phyloP scores from a whole-genome alignment of 1,140 invertebrate species.

The Coboldia fuscipes region DNA sequence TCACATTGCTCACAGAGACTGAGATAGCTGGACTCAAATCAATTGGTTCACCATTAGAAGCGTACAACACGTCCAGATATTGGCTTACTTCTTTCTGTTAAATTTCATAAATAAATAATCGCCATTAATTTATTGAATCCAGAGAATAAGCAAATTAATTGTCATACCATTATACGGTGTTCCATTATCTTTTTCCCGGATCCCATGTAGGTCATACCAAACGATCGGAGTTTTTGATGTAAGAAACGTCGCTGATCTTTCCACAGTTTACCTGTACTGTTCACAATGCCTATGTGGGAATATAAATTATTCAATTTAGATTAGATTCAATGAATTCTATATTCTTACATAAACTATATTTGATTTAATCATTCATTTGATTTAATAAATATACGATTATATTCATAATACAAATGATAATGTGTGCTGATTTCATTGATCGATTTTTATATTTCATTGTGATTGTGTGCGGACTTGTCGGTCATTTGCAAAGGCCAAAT shows the following conservation, averaged over 20 bases:
- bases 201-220: constrained; percentile 73
- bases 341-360: no score
- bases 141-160: background rate
- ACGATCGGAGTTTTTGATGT: constrained; percentile 65
- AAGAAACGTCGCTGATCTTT: constrained; percentile 79
- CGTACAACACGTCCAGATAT: constrained; percentile 38
- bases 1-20: constrained; percentile 75
- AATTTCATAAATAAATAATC: constrained; percentile 5
- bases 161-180: constrained; percentile 57
- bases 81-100: constrained; percentile 52
- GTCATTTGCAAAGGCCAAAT: no score
- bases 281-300: constrained; percentile 62
- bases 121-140: background rate
- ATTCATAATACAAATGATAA: no score
- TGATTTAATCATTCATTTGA: no score
- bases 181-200: constrained; percentile 64
- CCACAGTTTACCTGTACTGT: constrained; percentile 78
- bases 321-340: no score
- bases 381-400: no score
- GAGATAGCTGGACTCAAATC: constrained; percentile 49
- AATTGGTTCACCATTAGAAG: constrained; percentile 33
- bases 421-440: no score
- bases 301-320: no score
- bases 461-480: no score
- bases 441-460: no score